phyloP scores from a whole-genome alignment of 2,888 invertebrate species.

The Drosophila flavopinicola region DNA sequence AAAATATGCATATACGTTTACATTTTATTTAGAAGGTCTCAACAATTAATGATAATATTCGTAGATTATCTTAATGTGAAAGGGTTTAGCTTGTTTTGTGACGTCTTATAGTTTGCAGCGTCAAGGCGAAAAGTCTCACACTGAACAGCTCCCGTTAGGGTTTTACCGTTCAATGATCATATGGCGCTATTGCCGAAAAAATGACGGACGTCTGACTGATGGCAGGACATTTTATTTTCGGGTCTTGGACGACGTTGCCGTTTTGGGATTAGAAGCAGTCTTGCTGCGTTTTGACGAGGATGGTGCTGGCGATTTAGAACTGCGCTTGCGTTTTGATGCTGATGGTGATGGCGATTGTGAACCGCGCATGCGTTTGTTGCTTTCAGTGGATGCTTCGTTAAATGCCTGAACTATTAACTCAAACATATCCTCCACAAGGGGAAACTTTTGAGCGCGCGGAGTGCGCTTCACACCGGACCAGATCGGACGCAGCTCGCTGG shows the following conservation, averaged over 20 bases:
- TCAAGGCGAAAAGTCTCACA: constrained; percentile 50
- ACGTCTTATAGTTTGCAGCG: constrained; percentile 9
- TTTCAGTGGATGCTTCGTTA: neutral
- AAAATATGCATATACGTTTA: constrained; percentile 4
- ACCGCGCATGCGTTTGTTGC: constrained; percentile 24
- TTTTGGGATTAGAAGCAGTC: too few relatives aligned
- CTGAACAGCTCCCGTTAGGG: constrained; percentile 48
- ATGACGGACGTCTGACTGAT: neutral
- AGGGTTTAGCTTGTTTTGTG: constrained; percentile 7
- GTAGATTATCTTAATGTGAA: constrained; percentile 2
- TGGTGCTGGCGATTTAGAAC: too few relatives aligned
- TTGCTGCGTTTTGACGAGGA: constrained; percentile 34
- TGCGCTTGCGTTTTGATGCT: neutral
- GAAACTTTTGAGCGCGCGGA: constrained; percentile 82
- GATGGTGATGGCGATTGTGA: constrained; percentile 3
- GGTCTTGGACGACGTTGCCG: neutral
- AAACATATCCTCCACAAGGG: constrained; percentile 56
- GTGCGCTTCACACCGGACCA: constrained; percentile 83
- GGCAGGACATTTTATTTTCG: neutral
- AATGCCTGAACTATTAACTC: constrained; percentile 23
- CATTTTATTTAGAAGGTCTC: constrained; percentile 5
- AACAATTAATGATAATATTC: constrained; percentile 1
- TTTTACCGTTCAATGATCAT: constrained; percentile 59
- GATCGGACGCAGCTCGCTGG: constrained; percentile 54
- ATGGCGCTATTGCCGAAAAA: constrained; percentile 43